These are phyloP conservation scores for Cephus nigrinus DNA, from an alignment of 2,888 invertebrate genomes.

Conservation along the genomic window DNA sequence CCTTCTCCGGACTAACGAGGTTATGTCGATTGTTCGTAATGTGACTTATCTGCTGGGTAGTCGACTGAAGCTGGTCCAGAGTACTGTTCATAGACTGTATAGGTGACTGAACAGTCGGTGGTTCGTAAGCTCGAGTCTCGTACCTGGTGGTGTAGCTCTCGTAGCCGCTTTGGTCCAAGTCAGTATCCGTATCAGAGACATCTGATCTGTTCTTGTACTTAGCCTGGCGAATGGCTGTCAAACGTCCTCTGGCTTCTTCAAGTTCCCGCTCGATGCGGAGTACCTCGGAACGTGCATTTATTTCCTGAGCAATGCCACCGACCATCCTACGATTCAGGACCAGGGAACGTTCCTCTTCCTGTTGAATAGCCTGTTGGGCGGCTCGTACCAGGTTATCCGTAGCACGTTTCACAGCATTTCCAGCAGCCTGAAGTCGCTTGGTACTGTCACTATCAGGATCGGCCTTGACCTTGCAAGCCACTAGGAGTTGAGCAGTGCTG, in stretches of 20 bases:
- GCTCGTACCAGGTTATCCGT: conserved; percentile 97
- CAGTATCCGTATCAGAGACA: conserved; percentile 73
- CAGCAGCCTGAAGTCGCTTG: conserved; percentile 89
- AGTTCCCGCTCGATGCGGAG: conserved; percentile 94
- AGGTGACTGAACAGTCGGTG: conserved; percentile 57
- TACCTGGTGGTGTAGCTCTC: conserved; percentile 66
- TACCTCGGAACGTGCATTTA: conserved; percentile 90
- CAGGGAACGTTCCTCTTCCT: conserved; percentile 91
- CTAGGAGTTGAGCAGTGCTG: conserved; percentile 95
- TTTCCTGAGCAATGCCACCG: conserved; percentile 96
- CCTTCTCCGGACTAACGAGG: conserved; percentile 59
- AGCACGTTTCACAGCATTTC: conserved; percentile 96
- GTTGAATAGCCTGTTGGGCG: conserved; percentile 91
- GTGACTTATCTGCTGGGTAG: conserved; percentile 44
- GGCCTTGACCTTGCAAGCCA: conserved; percentile 99
- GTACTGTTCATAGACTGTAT: conserved; percentile 40
- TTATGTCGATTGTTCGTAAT: conserved; percentile 47
- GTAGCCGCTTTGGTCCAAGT: conserved; percentile 68
- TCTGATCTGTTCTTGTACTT: conserved; percentile 84
- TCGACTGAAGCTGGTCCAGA: conserved; percentile 42
- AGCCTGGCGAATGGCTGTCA: conserved; percentile 92
- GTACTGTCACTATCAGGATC: conserved; percentile 96
- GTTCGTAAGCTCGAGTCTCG: conserved; percentile 71
- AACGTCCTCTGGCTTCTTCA: conserved; percentile 89
- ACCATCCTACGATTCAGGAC: conserved; percentile 94